These are phyloP conservation scores for Sebastes schlegelii DNA, from an alignment of 2,113 vertebrate genomes.

Conservation along the genomic window DNA sequence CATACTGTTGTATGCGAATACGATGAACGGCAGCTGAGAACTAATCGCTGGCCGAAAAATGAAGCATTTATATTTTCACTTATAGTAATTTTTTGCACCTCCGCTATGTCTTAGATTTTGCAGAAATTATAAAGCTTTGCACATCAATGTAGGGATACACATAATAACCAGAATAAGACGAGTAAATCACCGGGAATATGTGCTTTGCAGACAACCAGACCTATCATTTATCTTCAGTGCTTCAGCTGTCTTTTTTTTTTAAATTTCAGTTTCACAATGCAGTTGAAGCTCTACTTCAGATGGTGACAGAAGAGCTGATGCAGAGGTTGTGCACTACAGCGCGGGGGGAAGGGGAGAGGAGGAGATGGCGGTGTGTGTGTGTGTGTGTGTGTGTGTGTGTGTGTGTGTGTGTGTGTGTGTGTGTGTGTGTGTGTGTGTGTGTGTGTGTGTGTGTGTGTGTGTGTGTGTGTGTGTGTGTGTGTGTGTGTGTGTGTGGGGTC, in stretches of 20 bases:
- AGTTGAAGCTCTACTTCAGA: slow-evolving; percentile 28
- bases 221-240: slow-evolving; percentile 6
- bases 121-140: background rate
- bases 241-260: slow-evolving; percentile 31
- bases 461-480: no score
- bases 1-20: no score
- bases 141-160: background rate
- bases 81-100: background rate
- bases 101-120: background rate
- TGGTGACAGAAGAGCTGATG: slow-evolving; percentile 64
- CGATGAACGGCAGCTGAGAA: background rate
- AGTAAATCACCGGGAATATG: background rate
- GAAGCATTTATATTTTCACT: background rate
- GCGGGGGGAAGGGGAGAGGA: background rate
- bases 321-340: slow-evolving; percentile 44
- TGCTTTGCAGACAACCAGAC: slow-evolving; percentile 5
- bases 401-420: no score
- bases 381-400: no score
- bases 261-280: slow-evolving; percentile 26
- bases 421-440: no score
- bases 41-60: background rate
- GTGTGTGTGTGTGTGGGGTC: no score
- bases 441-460: no score
- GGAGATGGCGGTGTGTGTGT: no score
- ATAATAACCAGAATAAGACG: background rate